These are phyloP conservation scores for Oryzias curvinotus DNA, from an alignment of 2,113 vertebrate species.

Conservation along the genomic window DNA sequence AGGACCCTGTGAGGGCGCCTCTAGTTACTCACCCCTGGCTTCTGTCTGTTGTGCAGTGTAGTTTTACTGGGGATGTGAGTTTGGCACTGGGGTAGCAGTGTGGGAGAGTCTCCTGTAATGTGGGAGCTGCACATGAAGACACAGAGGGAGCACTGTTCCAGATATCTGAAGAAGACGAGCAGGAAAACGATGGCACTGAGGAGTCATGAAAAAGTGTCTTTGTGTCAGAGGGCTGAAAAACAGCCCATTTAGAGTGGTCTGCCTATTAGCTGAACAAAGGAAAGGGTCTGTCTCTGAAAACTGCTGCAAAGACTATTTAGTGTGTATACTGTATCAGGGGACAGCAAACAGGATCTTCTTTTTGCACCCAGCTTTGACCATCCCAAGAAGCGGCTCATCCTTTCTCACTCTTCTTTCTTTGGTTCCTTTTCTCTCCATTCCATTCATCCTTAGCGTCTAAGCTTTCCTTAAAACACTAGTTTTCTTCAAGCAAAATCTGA, in stretches of 20 bases:
- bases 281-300: constrained; percentile 74
- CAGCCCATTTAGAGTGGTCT: constrained; percentile 76
- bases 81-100: constrained; percentile 47
- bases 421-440: constrained; percentile 40
- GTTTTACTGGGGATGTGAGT: constrained; percentile 44
- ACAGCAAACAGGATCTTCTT: constrained; percentile 73
- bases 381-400: constrained; percentile 60
- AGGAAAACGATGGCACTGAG: constrained; percentile 74
- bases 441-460: constrained; percentile 60
- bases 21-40: constrained; percentile 41
- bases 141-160: constrained; percentile 74
- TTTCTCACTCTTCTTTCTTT: constrained; percentile 61
- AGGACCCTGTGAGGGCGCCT: constrained; percentile 40
- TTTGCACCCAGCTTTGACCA: constrained; percentile 55
- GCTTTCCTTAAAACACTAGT: constrained; percentile 42
- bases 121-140: constrained; percentile 68
- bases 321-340: constrained; percentile 75
- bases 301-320: constrained; percentile 72
- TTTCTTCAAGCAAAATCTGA: constrained; percentile 39
- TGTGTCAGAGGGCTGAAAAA: constrained; percentile 78
- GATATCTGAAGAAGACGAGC: constrained; percentile 72
- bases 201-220: constrained; percentile 78
- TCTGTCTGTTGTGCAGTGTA: constrained; percentile 32
- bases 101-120: constrained; percentile 67
- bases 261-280: constrained; percentile 75